Evolutionary conservation across 2,113 vertebrate species (phyloP), one percentile per base, ranked within the genome.

Genomic region (Gnathonemus longibarbis): DNA sequence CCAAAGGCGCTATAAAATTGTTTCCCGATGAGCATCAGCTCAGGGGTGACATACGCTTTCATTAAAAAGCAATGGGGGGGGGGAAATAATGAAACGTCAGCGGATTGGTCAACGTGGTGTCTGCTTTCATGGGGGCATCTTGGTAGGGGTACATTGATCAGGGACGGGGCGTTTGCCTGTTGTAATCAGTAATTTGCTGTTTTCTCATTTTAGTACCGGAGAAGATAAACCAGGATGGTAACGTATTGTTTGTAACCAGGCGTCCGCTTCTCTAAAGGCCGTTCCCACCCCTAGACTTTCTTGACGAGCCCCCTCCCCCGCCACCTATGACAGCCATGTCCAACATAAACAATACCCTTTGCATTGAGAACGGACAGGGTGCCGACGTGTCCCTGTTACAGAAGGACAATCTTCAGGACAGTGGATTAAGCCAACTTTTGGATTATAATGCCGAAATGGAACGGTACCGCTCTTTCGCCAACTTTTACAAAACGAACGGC

Each of bases 381-480:
- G 95, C 96, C 88, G 98, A 98, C 90, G 93, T 98, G 90, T 96
- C 97, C 91, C 97, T 97, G 90, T 94, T 98, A 94, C 97, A 97
- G 94, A 98, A 98, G 97, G 98, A 98, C 94, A 97, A 95, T 95
- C 97, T 98, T 94, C 97, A 97, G 95, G 97, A 98, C 92, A 96
- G 97, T 95, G 97, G 97, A 95, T 96, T 98, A 93, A 97, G 96
- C 96, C 96, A 97, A 95, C 96, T 99, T 94, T 97, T 97, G 97
- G 97, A 99, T 97, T 98, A 98, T 96, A 98, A 98, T 94, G 97
- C 98, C 35, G 98, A 99, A 96, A 97, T 98, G 96, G 97, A 99
- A 96, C 96, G 97, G 94, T 98, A 98, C 95, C 95, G 97, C 94
- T 98, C 98, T 93, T 98, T 99, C 92, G 97, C 97, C 93, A 97